These are phyloP conservation scores for Vidua macroura DNA, from an alignment of 2,113 vertebrate genomes.

Conservation along the genomic window DNA sequence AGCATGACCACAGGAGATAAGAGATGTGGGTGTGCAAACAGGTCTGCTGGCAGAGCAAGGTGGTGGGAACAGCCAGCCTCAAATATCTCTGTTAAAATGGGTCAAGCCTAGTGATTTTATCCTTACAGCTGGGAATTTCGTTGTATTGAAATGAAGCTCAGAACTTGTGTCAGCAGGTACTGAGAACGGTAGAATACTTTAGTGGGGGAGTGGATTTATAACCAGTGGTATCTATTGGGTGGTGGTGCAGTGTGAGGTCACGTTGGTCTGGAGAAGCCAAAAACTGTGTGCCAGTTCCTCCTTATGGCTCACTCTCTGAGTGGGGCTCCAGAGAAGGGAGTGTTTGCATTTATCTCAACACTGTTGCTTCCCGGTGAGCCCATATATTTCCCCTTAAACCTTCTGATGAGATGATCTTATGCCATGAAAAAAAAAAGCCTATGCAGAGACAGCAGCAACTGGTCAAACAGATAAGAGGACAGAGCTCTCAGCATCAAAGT, in stretches of 20 bases:
- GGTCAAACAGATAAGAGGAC: background rate
- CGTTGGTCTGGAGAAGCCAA: background rate
- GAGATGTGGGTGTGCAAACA: background rate
- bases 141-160: background rate
- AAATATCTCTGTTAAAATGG: background rate
- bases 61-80: background rate
- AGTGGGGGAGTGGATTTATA: background rate
- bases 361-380: background rate
- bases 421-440: background rate
- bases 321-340: background rate
- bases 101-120: background rate
- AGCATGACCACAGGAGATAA: background rate
- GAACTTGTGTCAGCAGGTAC: background rate
- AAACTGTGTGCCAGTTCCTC: background rate
- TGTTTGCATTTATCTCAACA: background rate
- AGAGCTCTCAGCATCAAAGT: background rate
- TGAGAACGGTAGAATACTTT: background rate
- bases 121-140: background rate
- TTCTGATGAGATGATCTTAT: background rate
- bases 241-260: accelerated
- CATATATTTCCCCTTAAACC: background rate
- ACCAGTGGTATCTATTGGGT: background rate
- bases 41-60: background rate
- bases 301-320: background rate
- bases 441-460: background rate